Conservation (phyloP, 1,140 invertebrate species). For the Platyura marginata region DNA sequence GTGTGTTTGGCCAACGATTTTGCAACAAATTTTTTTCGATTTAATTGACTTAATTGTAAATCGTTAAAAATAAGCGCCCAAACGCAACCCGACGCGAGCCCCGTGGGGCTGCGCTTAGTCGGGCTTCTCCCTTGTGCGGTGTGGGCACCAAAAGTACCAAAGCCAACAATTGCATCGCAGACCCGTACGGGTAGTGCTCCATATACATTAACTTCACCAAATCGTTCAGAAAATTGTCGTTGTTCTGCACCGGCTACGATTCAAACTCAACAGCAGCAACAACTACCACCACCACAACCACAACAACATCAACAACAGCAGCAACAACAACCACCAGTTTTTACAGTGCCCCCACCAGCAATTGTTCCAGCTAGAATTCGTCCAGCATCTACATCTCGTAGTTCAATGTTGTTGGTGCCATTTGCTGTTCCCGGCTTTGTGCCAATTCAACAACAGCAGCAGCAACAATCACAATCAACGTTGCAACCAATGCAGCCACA, state of each 20-base stretch:
- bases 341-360: neutral
- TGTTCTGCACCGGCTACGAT: neutral
- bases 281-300: neutral
- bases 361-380: neutral
- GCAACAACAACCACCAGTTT: neutral
- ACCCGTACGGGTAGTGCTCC: neutral
- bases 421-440: constrained; percentile 5
- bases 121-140: constrained; percentile 5
- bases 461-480: neutral
- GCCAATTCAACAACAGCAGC: constrained; percentile 2
- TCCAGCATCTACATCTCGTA: neutral
- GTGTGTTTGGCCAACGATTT: too few relatives aligned
- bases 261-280: neutral
- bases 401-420: constrained; percentile 4
- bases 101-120: constrained; percentile 6
- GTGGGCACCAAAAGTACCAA: constrained; percentile 4
- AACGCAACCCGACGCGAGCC: constrained; percentile 6
- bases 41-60: neutral
- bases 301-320: too few relatives aligned
- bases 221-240: neutral
- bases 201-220: neutral
- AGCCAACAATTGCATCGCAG: neutral
- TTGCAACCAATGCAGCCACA: neutral
- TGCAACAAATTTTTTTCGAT: neutral
- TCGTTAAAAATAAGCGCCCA: constrained; percentile 5